phyloP scores from a whole-genome alignment of 2,113 vertebrate genomes.

The Nestor notabilis region DNA sequence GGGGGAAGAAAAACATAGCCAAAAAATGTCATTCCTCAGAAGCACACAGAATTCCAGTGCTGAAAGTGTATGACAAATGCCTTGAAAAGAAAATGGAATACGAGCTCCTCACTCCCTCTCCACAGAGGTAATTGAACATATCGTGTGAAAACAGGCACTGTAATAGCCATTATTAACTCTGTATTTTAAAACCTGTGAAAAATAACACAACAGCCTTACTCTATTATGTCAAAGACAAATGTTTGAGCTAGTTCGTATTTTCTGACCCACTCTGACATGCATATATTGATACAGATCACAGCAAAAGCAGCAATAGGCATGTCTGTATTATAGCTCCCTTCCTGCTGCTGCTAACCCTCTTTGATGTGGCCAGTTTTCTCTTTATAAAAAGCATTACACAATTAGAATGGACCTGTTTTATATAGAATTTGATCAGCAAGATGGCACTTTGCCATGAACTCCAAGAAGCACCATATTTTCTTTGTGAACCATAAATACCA shows the following conservation, averaged over 20 bases:
- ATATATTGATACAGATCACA: neutral
- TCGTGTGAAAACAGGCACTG: neutral
- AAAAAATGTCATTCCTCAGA: neutral
- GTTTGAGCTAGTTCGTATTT: neutral
- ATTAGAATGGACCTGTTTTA: neutral
- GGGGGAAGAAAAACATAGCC: neutral
- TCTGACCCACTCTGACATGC: constrained; percentile 1
- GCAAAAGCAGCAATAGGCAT: neutral
- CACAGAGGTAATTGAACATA: neutral
- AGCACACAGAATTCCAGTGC: neutral
- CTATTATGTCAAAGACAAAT: constrained; percentile 48
- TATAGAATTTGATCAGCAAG: neutral
- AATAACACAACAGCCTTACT: neutral
- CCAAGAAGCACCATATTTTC: neutral
- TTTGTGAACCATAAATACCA: neutral
- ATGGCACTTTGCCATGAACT: neutral
- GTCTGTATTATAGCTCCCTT: neutral
- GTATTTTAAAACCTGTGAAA: constrained; percentile 31
- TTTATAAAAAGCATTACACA: neutral
- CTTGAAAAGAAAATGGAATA: constrained; percentile 5
- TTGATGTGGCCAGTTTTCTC: neutral
- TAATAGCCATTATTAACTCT: neutral
- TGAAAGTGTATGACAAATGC: neutral
- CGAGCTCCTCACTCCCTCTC: neutral
- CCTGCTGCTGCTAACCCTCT: neutral